These are phyloP conservation scores for Darevskia mixta DNA, from an alignment of 2,797 vertebrate genomes.

Conservation along the genomic window DNA sequence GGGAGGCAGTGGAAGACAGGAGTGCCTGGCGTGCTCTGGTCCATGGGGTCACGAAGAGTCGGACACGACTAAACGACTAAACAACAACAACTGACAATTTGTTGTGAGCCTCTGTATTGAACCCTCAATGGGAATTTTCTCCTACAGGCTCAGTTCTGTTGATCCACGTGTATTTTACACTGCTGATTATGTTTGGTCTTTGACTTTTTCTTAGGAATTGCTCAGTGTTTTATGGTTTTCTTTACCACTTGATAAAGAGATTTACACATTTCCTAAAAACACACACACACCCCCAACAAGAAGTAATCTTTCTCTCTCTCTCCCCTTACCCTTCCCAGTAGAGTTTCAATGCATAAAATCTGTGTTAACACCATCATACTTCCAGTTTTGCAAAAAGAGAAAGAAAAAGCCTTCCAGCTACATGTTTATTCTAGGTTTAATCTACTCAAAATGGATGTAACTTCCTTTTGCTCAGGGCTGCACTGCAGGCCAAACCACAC, in stretches of 20 bases:
- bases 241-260: not conserved
- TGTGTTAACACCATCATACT: conserved; percentile 22
- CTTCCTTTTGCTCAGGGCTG: conserved; percentile 17
- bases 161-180: not conserved
- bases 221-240: not conserved
- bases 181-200: not conserved
- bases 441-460: conserved; percentile 7
- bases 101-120: too few species aligned
- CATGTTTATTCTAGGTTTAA: conserved; percentile 28
- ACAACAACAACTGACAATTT: too few species aligned
- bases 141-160: not conserved
- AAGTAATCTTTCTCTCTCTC: not conserved
- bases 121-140: too few species aligned
- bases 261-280: conserved; percentile 14
- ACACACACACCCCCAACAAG: not conserved
- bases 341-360: not conserved
- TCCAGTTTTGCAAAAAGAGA: not conserved
- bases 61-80: too few species aligned
- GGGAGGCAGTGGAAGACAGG: too few species aligned
- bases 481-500: conserved; percentile 23
- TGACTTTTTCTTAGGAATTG: not conserved
- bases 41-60: too few species aligned
- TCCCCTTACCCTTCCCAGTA: not conserved
- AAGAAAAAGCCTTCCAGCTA: conserved; percentile 29
- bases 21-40: too few species aligned